Evolutionary conservation across 1,140 invertebrate species (phyloP), one percentile per base, ranked within the genome.

Genomic region (Ylistrum balloti): DNA sequence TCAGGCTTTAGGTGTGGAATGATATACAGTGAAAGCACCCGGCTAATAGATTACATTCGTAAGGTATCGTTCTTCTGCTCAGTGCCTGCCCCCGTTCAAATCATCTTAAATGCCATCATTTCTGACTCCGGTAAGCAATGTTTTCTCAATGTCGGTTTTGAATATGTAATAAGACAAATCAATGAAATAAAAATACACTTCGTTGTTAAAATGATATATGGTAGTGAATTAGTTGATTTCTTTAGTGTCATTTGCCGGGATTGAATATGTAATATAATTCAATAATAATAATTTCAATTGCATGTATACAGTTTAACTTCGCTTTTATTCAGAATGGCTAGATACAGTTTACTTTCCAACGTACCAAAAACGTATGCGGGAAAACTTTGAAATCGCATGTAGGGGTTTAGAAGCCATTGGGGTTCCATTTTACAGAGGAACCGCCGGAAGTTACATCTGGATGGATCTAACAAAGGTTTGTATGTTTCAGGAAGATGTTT

Each of bases 1-100:
- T 74, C 56, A 74, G 56, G 56, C 56, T 74, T 74, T 17, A n/a
- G 56, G n/a, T 74, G 56, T 74, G 56, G 56, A 11, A 74, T 74
- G 56, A 74, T 74, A 28, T 74, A 74, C n/a, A 74, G 56, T 74
- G n/a, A 28, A 74, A 74, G 28, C n/a, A 74, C 56, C 5, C 22
- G n/a, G 11, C 22, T 74, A 28, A 1, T 74, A 7, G 56, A 74
- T 28, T 74, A 74, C 56, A 11, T 74, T 28, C 9, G 17, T 28
- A 74, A 74, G 28, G 56, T 74, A 28, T n/a, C 56, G 22, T 28
- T 28, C 22, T 74, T 74, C 56, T 74, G 56, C 56, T 74, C 56
- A n/a, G n/a, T 74, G n/a, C 56, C 56, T 74, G 56, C 56, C 22
- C 56, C 56, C 2, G 56, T 74, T 74, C 56, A 74, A 74, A 74